Percentiles rank a stretch among this genome's conserved stretches.
Conservation (phyloP, 1,140 invertebrate species). For the Prorops nasuta region DNA sequence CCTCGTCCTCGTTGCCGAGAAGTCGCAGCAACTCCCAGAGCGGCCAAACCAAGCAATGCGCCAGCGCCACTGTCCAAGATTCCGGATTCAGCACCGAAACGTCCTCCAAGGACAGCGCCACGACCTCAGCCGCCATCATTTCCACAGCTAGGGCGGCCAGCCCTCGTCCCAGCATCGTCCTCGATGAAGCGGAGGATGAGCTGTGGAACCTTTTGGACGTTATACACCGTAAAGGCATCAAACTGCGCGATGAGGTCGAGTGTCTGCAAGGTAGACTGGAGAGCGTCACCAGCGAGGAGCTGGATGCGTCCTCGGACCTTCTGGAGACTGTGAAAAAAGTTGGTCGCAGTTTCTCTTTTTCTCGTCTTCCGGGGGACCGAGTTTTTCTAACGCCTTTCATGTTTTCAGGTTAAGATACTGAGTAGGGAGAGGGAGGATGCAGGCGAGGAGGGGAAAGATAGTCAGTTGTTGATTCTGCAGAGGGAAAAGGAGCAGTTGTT, state of each 20-base stretch:
- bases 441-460: constrained; percentile 25
- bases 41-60: constrained; percentile 57
- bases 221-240: constrained; percentile 76
- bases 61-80: constrained; percentile 71
- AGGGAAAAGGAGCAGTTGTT: constrained; percentile 71
- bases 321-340: constrained; percentile 48
- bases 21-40: constrained; percentile 68
- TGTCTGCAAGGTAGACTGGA: constrained; percentile 56
- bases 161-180: constrained; percentile 33
- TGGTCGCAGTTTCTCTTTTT: constrained; percentile 3
- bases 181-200: constrained; percentile 72
- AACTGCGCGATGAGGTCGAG: constrained; percentile 73
- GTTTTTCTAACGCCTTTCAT: neutral
- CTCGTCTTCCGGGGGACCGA: constrained; percentile 28
- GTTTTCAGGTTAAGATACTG: constrained; percentile 17
- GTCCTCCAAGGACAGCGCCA: constrained; percentile 74
- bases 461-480: constrained; percentile 55
- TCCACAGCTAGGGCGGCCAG: constrained; percentile 45
- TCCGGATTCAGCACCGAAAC: constrained; percentile 84
- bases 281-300: constrained; percentile 52
- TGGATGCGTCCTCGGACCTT: constrained; percentile 47
- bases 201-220: constrained; percentile 81
- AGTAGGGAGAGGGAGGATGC: constrained; percentile 41
- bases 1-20: constrained; percentile 59
- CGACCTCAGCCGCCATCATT: constrained; percentile 46